Percentiles rank a stretch among this genome's conserved stretches.
Conservation (phyloP, 2,797 vertebrate species). For the Sebastes trivittatus region DNA sequence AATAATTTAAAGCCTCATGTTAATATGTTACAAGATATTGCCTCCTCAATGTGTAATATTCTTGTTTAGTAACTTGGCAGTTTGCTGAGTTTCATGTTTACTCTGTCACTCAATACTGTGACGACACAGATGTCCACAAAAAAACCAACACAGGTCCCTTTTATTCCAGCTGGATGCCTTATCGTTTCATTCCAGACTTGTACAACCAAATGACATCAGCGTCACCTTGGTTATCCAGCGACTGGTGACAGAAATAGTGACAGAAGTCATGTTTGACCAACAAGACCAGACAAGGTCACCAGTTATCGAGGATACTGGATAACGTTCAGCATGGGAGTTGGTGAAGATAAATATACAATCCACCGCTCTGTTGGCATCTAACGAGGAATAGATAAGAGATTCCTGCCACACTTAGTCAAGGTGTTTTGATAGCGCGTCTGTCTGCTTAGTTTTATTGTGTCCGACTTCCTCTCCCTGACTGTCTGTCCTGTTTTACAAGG, state of each 20-base stretch:
- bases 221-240: slow-evolving; percentile 44
- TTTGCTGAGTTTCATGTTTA: slow-evolving; percentile 47
- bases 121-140: slow-evolving; percentile 32
- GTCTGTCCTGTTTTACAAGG: slow-evolving; percentile 26
- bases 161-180: slow-evolving; percentile 58
- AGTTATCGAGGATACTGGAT: slow-evolving; percentile 47
- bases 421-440: slow-evolving; percentile 33
- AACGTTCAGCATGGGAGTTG: slow-evolving; percentile 27
- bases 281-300: slow-evolving; percentile 55
- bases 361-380: slow-evolving; percentile 12
- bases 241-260: slow-evolving; percentile 42
- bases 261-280: slow-evolving; percentile 54
- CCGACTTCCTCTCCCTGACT: slow-evolving; percentile 19
- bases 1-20: slow-evolving; percentile 20
- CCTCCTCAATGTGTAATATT: slow-evolving; percentile 3
- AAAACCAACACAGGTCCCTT: slow-evolving; percentile 54
- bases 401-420: slow-evolving; percentile 26
- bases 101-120: slow-evolving; percentile 22
- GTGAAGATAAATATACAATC: slow-evolving; percentile 49
- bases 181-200: slow-evolving; percentile 44
- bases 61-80: slow-evolving; percentile 30
- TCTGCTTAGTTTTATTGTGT: slow-evolving; percentile 33
- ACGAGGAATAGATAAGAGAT: slow-evolving; percentile 35
- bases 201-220: slow-evolving; percentile 66
- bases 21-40: slow-evolving; percentile 34